Evolutionary conservation across 2,113 vertebrate species (phyloP).

Genomic region (Brachypodius melanocephalos): DNA sequence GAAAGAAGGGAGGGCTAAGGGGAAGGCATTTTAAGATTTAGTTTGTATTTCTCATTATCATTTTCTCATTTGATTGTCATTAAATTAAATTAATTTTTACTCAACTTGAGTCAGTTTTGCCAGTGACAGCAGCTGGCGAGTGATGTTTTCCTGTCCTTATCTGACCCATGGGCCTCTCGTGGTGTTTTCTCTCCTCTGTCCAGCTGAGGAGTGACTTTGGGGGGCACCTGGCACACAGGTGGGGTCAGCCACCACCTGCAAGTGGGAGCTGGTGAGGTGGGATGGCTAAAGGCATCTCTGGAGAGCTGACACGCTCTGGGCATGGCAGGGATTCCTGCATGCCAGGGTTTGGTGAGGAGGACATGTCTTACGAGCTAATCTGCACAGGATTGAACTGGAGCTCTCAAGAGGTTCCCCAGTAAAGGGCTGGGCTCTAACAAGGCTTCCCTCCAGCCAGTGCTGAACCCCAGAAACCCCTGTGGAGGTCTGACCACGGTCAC

Average conservation of each 20-base stretch:
- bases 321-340: rapidly evolving
- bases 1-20: neutral
- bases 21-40: neutral
- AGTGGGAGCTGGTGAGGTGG: neutral
- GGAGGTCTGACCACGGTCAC: neutral
- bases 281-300: neutral
- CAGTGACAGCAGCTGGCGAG: neutral
- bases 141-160: neutral
- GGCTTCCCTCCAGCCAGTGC: neutral
- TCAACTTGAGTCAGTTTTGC: neutral
- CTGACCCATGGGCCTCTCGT: rapidly evolving
- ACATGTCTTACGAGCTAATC: rapidly evolving
- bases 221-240: neutral
- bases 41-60: neutral
- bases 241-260: neutral
- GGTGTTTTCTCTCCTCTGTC: neutral
- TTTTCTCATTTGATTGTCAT: neutral
- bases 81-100: neutral
- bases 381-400: rapidly evolving
- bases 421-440: neutral
- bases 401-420: neutral
- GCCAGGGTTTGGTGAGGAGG: neutral
- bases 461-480: neutral
- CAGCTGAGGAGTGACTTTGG: neutral
- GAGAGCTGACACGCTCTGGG: rapidly evolving